A percentile compares a stretch with the other conserved stretches of the same genome.
Conservation (phyloP, 2,888 invertebrate species). For the Acanthosepion lycidas region DNA sequence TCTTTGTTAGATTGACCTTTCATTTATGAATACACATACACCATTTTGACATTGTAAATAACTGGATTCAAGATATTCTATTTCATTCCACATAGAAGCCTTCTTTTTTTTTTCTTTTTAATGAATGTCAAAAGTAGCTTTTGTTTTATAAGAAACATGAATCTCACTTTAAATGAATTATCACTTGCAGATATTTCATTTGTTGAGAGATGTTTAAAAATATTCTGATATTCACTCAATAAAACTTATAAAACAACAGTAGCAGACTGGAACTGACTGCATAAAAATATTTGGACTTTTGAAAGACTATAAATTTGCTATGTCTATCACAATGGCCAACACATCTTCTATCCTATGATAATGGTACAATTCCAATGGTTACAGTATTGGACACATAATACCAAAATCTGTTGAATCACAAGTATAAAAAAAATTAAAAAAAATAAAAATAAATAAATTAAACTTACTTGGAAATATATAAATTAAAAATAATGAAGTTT, state of each 20-base stretch:
- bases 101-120: background rate
- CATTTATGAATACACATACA: background rate
- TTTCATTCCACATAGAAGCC: background rate
- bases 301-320: background rate
- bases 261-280: background rate
- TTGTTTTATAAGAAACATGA: background rate
- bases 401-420: too few species aligned
- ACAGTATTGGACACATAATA: too few species aligned
- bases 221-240: background rate
- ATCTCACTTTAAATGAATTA: background rate
- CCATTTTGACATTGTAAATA: background rate
- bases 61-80: background rate
- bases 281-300: background rate
- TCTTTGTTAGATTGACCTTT: background rate
- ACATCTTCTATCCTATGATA: background rate
- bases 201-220: background rate
- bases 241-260: background rate
- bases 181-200: background rate
- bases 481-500: too few species aligned
- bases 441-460: too few species aligned
- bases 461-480: too few species aligned
- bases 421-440: too few species aligned
- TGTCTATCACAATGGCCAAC: background rate
- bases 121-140: background rate
- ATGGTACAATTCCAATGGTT: too few species aligned